Conservation (phyloP, 1,140 invertebrate genomes). For the Orchestia grillus region DNA sequence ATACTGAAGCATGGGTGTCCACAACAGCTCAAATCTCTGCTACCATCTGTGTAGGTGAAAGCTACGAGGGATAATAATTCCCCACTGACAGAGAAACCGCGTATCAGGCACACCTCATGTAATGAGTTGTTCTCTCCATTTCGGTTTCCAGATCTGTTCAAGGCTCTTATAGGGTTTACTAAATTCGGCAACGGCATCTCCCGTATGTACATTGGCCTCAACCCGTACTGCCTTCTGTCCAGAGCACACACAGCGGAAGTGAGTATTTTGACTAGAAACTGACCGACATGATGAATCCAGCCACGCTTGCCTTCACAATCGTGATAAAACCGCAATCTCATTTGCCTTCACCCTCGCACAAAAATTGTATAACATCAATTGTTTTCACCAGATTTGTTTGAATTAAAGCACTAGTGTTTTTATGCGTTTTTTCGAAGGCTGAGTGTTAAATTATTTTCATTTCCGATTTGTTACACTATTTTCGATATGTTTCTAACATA, state of each 20-base stretch:
- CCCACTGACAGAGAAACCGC: no score
- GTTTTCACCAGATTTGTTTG: no score
- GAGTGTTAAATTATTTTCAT: no score
- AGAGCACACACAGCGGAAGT: slow-evolving; percentile 71
- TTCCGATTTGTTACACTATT: no score
- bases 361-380: no score
- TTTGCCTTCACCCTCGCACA: neutral
- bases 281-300: neutral
- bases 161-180: neutral
- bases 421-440: no score
- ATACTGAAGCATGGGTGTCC: no score
- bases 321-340: neutral
- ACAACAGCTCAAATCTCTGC: no score
- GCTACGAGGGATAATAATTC: no score
- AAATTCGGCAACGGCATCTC: slow-evolving; percentile 55
- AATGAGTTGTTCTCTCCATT: neutral
- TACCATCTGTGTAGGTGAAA: no score
- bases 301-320: neutral
- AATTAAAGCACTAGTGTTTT: no score
- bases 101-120: neutral
- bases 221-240: slow-evolving; percentile 71
- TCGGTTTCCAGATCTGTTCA: neutral
- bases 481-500: no score
- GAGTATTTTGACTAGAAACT: neutral
- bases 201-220: slow-evolving; percentile 63